phyloP scores from a whole-genome alignment of 2,797 vertebrate genomes.

The Cichlasoma orientale region DNA sequence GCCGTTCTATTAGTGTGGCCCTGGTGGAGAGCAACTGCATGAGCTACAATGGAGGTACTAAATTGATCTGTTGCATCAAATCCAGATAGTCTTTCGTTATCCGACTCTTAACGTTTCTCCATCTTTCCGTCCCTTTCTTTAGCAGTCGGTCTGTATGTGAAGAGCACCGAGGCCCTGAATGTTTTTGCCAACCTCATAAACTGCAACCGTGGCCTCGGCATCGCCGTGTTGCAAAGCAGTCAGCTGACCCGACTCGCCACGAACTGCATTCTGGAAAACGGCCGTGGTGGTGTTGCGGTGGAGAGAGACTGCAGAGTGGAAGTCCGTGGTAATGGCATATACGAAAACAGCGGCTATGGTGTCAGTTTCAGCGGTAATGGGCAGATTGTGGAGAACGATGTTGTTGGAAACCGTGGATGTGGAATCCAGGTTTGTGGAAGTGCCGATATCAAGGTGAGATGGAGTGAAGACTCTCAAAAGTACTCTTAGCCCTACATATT shows the following conservation, averaged over 20 bases:
- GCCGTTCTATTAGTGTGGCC: conserved; percentile 83
- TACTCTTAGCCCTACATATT: not conserved
- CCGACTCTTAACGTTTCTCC: not conserved
- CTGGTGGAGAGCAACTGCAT: conserved; percentile 91
- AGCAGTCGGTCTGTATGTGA: conserved; percentile 91
- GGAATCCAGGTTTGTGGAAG: conserved; percentile 85
- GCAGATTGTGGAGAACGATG: conserved; percentile 87
- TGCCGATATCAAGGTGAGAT: conserved; percentile 86
- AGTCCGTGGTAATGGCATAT: conserved; percentile 90
- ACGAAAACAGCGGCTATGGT: conserved; percentile 87
- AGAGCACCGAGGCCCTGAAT: conserved; percentile 89
- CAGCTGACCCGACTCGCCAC: conserved; percentile 86
- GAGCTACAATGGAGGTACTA: conserved; percentile 78
- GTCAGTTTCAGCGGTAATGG: conserved; percentile 85
- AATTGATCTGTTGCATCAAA: not conserved
- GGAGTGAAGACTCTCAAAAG: not conserved
- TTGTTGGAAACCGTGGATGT: conserved; percentile 85
- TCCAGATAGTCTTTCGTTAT: not conserved
- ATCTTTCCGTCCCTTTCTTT: conserved; percentile 6
- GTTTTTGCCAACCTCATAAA: conserved; percentile 87
- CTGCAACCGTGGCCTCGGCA: conserved; percentile 81
- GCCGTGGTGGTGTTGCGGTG: conserved; percentile 83
- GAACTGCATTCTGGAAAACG: conserved; percentile 90
- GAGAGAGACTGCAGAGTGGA: conserved; percentile 88
- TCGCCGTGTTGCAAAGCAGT: conserved; percentile 87